Conservation (phyloP, 2,797 vertebrate genomes). For the Pseudochirops corinnae region DNA sequence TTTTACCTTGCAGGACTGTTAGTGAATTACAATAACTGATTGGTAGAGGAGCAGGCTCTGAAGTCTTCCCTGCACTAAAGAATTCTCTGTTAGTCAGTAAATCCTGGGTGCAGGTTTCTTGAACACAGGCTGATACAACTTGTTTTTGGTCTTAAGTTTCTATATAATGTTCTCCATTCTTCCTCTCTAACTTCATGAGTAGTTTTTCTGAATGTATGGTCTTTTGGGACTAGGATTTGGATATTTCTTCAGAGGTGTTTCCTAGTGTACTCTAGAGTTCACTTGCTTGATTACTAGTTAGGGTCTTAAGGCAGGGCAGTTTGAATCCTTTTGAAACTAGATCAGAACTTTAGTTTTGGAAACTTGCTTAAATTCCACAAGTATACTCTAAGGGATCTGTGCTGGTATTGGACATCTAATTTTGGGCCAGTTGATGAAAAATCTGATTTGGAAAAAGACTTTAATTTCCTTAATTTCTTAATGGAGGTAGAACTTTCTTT, state of each 20-base stretch:
- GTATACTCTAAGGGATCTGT: neutral
- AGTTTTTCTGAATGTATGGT: conserved; percentile 40
- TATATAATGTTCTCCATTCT: neutral
- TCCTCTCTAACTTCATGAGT: neutral
- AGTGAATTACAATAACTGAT: conserved; percentile 55
- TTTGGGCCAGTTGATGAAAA: conserved; percentile 51
- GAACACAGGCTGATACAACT: neutral
- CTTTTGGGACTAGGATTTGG: neutral
- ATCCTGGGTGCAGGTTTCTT: conserved; percentile 9
- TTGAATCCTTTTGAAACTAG: neutral
- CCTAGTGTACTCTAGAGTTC: neutral
- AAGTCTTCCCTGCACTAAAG: conserved; percentile 4
- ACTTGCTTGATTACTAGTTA: neutral
- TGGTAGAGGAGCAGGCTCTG: neutral
- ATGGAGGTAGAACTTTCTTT: conserved; percentile 16
- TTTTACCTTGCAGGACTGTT: conserved; percentile 13
- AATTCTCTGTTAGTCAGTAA: conserved; percentile 26
- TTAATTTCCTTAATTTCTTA: conserved; percentile 7
- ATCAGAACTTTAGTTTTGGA: neutral
- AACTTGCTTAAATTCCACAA: neutral
- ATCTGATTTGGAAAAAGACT: conserved; percentile 28
- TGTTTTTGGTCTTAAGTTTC: conserved; percentile 12
- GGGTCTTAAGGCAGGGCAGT: neutral
- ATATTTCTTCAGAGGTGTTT: neutral
- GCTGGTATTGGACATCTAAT: neutral